These are phyloP conservation scores for Zosterops hypoxanthus DNA, from an alignment of 2,113 vertebrate genomes.

Conservation along the genomic window DNA sequence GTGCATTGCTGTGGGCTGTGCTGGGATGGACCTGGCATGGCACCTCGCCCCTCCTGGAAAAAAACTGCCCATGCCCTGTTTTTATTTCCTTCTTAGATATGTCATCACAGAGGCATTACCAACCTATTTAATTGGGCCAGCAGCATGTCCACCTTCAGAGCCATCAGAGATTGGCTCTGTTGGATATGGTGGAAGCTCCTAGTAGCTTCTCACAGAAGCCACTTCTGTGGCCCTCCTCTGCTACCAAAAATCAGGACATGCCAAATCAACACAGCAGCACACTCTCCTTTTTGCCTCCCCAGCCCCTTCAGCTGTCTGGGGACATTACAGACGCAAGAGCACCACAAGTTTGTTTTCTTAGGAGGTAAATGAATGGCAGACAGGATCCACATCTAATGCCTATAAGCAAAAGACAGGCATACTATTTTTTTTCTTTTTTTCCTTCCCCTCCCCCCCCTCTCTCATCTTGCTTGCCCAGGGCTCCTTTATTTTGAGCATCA, in stretches of 20 bases:
- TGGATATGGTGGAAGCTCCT: not conserved
- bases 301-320: not conserved
- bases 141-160: not conserved
- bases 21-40: not conserved
- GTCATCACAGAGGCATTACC: not conserved
- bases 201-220: too few relatives aligned
- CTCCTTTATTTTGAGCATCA: not conserved
- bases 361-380: not conserved
- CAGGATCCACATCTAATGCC: not conserved
- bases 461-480: not conserved
- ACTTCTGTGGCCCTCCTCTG: fast-evolving
- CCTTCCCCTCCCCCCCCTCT: not conserved
- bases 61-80: not conserved
- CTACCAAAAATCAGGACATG: not conserved
- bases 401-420: not conserved
- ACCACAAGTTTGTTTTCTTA: not conserved
- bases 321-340: not conserved
- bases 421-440: not conserved
- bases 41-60: not conserved
- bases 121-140: not conserved
- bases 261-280: not conserved
- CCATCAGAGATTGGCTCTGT: not conserved
- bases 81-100: not conserved
- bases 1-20: fast-evolving
- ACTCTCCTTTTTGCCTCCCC: not conserved